Base-by-base conservation (phyloP, 2,113 vertebrate genomes). In the Tauraco erythrolophus region DNA sequence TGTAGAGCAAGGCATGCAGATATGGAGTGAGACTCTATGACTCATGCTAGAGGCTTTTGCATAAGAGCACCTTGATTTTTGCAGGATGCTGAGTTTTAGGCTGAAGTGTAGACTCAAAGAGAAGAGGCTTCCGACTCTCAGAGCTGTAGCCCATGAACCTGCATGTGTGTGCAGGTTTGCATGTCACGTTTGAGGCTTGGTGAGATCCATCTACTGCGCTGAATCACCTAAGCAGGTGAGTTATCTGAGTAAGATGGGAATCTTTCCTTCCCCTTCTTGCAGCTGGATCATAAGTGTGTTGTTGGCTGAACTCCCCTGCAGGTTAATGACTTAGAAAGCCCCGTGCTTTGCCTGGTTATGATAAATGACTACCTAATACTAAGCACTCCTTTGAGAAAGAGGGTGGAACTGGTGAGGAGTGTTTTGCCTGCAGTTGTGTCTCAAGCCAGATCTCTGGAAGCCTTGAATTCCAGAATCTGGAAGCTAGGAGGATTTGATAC, bases 1-100 rank as follows among this genome's bases (percentile, higher is more conserved):
- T 0, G 10, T 0, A 6, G 46, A n/a, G 14, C n/a, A 48, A 82
- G 46, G 17, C 61, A 24, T 0, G 14, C 9, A 46, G 68, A 17
- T 15, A 11, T 1, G 33, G 79, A 64, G 14, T 0, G 19, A 46
- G 77, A 15, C n/a, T 24, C 15, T 43, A 12, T 19, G n/a, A 16
- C 35, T 60, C 25, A 22, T 41, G n/a, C 27, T 5, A n/a, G 2
- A 14, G 51, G 24, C 8, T 65, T 85, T 53, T 62, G 58, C 13
- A 9, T 5, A 4, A 69, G 24, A 72, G 10, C 14, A n/a, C 10
- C 39, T 23, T 19, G 76, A 19, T 50, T 86, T 76, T 15, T 17
- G 37, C 16, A 5, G 43, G 68, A 21, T 37, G 22, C 21, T 11
- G 66, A 50, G 4, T 51, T 87, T 89, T 27, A 37, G 48, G 71